A percentile compares a stretch with the other conserved stretches of the same genome.
Conservation (phyloP, 2,888 invertebrate species). For the Synergus laeviventris region DNA sequence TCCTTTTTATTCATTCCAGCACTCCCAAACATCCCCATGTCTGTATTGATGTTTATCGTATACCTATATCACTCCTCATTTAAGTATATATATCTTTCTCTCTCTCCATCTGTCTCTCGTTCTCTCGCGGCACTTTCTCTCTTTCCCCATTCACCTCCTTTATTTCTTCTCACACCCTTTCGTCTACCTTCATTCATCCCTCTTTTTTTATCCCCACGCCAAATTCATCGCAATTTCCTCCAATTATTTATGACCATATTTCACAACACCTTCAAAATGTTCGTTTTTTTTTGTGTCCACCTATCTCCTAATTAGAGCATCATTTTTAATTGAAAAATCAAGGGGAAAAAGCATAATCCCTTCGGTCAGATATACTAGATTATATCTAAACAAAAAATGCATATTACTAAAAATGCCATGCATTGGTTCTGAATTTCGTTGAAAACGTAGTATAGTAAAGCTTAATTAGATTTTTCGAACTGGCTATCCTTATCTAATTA, state of each 20-base stretch:
- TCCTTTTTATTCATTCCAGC: constrained; percentile 19
- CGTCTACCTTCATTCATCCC: constrained; percentile 22
- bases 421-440: background rate
- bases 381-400: too few species aligned
- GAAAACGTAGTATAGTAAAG: background rate
- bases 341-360: background rate
- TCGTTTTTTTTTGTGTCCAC: constrained; percentile 33
- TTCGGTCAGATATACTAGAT: constrained; percentile 9
- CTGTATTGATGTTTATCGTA: constrained; percentile 33
- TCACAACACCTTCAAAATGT: constrained; percentile 18
- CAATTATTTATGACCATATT: constrained; percentile 19
- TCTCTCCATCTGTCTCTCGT: background rate
- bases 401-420: background rate
- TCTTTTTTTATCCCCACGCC: constrained; percentile 30
- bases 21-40: constrained; percentile 11
- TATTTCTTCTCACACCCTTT: constrained; percentile 15
- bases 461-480: background rate
- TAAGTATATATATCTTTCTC: background rate
- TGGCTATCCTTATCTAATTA: background rate
- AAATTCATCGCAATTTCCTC: constrained; percentile 21
- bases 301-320: background rate
- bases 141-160: constrained; percentile 3
- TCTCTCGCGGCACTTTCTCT: background rate
- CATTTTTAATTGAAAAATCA: background rate
- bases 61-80: constrained; percentile 21